Evolutionary conservation across 2,888 invertebrate species (phyloP).

Genomic region (Drosophila meridiana): DNA sequence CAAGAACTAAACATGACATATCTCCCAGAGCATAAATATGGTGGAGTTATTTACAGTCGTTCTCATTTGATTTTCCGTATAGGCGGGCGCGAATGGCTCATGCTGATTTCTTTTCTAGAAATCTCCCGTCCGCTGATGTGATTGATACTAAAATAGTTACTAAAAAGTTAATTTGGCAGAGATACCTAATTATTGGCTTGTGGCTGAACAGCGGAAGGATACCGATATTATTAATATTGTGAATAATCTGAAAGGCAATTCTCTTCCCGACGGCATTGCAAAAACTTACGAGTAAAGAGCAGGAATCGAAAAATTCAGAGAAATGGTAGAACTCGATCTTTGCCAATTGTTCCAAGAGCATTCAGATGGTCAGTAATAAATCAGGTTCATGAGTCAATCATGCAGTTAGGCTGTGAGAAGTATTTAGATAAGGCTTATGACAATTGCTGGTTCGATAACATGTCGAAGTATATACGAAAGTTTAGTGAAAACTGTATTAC

Average conservation of each 20-base stretch:
- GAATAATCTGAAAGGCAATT: neutral
- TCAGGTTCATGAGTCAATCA: neutral
- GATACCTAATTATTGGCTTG: neutral
- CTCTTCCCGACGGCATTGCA: neutral
- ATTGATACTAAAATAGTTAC: too few relatives aligned
- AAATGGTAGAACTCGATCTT: neutral
- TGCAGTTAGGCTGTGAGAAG: conserved; percentile 1
- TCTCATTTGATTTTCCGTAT: neutral
- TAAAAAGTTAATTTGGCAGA: neutral
- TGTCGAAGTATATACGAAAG: neutral
- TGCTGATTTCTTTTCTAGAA: too few relatives aligned
- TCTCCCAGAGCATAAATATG: neutral
- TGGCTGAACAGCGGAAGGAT: too few relatives aligned
- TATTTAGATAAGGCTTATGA: neutral
- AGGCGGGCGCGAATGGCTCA: neutral
- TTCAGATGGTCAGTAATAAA: neutral
- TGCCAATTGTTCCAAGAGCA: conserved; percentile 1
- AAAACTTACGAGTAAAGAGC: neutral
- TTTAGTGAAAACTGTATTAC: neutral
- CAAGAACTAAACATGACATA: neutral
- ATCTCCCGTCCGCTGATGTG: too few relatives aligned
- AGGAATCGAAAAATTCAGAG: neutral
- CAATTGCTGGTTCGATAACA: neutral
- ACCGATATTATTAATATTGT: neutral
- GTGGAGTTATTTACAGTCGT: neutral